These are phyloP conservation scores for Ammodytes dubius DNA, from an alignment of 2,113 vertebrate genomes.

Conservation along the genomic window DNA sequence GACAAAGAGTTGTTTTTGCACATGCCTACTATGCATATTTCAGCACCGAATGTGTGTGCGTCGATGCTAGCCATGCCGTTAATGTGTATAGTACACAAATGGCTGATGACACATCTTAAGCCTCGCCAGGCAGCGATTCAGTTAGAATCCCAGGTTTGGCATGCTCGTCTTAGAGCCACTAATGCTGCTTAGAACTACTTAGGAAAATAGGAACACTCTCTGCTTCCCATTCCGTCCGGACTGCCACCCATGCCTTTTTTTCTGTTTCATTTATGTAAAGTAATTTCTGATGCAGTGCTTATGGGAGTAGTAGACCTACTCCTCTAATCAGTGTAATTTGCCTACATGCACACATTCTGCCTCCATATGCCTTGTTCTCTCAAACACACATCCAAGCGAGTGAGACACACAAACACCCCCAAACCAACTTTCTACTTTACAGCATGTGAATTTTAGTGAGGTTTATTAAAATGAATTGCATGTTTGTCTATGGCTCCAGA, in stretches of 20 bases:
- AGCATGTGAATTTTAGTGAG: conserved; percentile 35
- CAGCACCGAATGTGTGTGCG: conserved; percentile 44
- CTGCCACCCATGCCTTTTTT: conserved; percentile 55
- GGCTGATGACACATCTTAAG: conserved; percentile 74
- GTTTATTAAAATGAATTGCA: conserved; percentile 35
- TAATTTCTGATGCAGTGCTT: conserved; percentile 58
- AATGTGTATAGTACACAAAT: conserved; percentile 36
- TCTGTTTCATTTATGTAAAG: conserved; percentile 39
- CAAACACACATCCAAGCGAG: not conserved
- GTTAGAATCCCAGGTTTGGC: conserved; percentile 75
- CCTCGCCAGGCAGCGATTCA: conserved; percentile 66
- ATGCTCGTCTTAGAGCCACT: conserved; percentile 79
- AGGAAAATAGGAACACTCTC: conserved; percentile 74
- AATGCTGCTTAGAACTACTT: conserved; percentile 81
- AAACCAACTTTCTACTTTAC: conserved; percentile 27
- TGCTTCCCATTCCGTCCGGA: conserved; percentile 52
- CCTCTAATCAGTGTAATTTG: conserved; percentile 60
- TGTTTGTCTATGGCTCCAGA: conserved; percentile 27
- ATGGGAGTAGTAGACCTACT: conserved; percentile 61
- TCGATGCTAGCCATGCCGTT: conserved; percentile 32
- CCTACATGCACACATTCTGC: conserved; percentile 38
- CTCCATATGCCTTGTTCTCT: conserved; percentile 21
- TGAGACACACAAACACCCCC: conserved; percentile 12
- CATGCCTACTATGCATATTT: conserved; percentile 59
- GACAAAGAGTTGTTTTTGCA: conserved; percentile 53